Evolutionary conservation across 1,140 invertebrate genomes (phyloP).

Genomic region (Caenorhabditis briggsae): DNA sequence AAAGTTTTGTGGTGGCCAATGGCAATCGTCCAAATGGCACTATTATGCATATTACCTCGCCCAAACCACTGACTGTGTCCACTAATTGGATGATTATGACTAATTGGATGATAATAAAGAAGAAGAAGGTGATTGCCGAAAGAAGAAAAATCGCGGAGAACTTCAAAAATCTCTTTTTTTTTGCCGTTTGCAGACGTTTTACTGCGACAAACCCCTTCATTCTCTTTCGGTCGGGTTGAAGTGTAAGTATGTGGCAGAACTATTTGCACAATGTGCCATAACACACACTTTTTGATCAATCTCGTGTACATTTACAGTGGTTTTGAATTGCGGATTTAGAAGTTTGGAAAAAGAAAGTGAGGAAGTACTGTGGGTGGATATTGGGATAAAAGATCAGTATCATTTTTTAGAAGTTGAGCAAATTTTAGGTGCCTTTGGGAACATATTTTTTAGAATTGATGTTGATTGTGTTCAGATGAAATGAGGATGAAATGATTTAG

Average conservation of each 20-base stretch:
- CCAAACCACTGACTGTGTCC: background rate
- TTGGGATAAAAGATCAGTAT: slow-evolving; percentile 27
- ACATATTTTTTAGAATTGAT: background rate
- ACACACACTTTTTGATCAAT: slow-evolving; percentile 51
- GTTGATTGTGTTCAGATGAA: too few species aligned
- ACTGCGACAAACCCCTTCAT: slow-evolving; percentile 17
- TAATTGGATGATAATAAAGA: background rate
- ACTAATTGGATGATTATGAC: slow-evolving; percentile 48
- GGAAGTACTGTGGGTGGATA: background rate
- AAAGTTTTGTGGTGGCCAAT: slow-evolving; percentile 47
- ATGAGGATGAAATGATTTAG: too few species aligned
- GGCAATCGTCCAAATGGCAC: slow-evolving; percentile 42
- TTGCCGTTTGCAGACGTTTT: slow-evolving; percentile 38
- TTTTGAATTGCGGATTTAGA: slow-evolving; percentile 10
- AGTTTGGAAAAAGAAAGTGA: background rate
- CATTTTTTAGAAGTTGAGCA: background rate
- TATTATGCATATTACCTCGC: slow-evolving; percentile 52
- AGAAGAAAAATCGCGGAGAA: slow-evolving; percentile 9
- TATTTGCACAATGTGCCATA: slow-evolving; percentile 51
- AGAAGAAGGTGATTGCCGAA: background rate
- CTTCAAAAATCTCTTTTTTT: slow-evolving; percentile 38
- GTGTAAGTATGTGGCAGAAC: slow-evolving; percentile 25
- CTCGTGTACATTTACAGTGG: slow-evolving; percentile 50
- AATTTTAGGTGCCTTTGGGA: background rate
- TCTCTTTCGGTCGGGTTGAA: background rate